Base-by-base conservation (phyloP, 2,888 invertebrate species). In the Chouioia cunea region DNA sequence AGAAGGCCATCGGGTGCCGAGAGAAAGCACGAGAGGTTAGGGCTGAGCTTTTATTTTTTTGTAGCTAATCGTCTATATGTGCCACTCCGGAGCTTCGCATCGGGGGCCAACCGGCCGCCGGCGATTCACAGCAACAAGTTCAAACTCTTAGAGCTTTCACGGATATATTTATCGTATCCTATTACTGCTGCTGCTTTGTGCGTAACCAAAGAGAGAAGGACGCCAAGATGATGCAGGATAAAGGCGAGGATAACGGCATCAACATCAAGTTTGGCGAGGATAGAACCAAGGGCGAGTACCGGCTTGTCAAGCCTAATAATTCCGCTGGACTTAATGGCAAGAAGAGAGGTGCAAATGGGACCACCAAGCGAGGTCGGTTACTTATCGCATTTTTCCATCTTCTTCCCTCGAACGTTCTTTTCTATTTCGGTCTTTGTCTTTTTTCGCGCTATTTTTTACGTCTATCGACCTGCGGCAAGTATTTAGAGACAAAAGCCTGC, bases 231-330 rank as follows among this genome's bases (percentile, higher is more conserved):
- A 79, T 76, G 72, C 79, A 78, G 69, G 81, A 80, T 74, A 82
- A 82, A 72, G 81, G 83, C 72, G 82, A 81, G 73, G 85, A 83
- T 79, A 82, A 83, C 79, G 85, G 85, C 56, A 83, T 85, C 74
- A 83, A 80, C 79, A 84, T 84, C 67, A 83, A 83, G 74, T 82
- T 85, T 73, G 81, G 81, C 16, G 60, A 80, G 52, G 79, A 77
- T 23, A 77, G 76, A 6, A 16, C 27, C 8, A 79, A 73, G 67
- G 80, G 79, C 43, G 81, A 80, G 58, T 84, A 84, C 74, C 80
- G 71, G 68, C 78, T 82, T 57, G 82, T 84, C n/a, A 69, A 69
- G 15, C 75, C 1, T 58, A 71, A 36, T 23, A 52, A 27, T n/a
- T 4, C 46, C 36, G 47, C 56, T 1, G 48, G 56, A n/a, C 23